Percentiles rank a stretch among this genome's conserved stretches.
These are phyloP conservation scores for Harpagoxenus sublaevis DNA, from an alignment of 2,888 invertebrate species.

Conservation along the genomic window DNA sequence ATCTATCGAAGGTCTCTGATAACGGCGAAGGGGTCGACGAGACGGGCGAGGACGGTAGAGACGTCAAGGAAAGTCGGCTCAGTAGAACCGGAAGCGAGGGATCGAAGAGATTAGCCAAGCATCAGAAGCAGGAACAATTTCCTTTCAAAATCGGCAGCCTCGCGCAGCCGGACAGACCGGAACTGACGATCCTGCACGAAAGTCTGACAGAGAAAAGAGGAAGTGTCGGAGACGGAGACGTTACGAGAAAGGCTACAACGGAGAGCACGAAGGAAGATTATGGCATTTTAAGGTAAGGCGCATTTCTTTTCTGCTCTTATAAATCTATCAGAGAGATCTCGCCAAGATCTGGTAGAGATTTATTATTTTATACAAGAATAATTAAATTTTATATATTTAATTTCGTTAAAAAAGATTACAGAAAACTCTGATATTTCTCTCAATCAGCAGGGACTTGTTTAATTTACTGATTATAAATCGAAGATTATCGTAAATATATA, in stretches of 20 bases:
- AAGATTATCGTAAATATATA: background rate
- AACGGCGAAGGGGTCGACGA: slow-evolving; percentile 86
- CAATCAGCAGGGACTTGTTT: background rate
- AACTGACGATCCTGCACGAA: slow-evolving; percentile 65
- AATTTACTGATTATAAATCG: background rate
- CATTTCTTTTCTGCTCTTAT: background rate
- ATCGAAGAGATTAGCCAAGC: slow-evolving; percentile 62
- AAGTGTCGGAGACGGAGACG: slow-evolving; percentile 11
- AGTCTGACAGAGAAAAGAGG: slow-evolving; percentile 1
- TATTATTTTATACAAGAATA: background rate
- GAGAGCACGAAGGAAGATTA: background rate
- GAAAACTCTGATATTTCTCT: slow-evolving; percentile 16
- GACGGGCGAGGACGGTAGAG: slow-evolving; percentile 55
- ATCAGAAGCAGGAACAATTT: slow-evolving; percentile 36
- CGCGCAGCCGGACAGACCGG: slow-evolving; percentile 71
- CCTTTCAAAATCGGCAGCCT: slow-evolving; percentile 64
- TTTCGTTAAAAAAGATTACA: background rate
- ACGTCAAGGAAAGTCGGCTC: slow-evolving; percentile 65
- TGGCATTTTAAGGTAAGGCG: slow-evolving; percentile 17
- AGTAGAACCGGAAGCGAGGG: slow-evolving; percentile 75
- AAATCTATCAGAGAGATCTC: background rate
- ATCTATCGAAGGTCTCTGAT: slow-evolving; percentile 84
- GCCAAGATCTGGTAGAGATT: background rate
- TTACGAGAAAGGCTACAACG: background rate
- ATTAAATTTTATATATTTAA: background rate